Percentiles rank a stretch among this genome's conserved stretches.
Conservation (phyloP, 2,797 vertebrate species). For the Oreonectes daqikongensis region DNA sequence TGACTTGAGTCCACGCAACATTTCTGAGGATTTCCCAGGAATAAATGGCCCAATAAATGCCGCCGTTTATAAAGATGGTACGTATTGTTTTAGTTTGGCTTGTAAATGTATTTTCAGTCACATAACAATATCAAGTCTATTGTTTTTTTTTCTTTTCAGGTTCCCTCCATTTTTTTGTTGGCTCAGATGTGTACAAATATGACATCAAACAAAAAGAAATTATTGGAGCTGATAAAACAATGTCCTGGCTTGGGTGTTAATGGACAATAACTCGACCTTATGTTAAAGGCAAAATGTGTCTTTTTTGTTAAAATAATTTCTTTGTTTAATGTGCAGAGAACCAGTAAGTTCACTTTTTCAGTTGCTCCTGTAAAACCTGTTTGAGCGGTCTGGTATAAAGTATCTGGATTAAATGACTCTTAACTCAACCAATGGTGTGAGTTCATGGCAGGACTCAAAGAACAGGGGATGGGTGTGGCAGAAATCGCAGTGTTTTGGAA, state of each 20-base stretch:
- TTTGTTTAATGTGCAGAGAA: not conserved
- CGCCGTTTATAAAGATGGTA: conserved; percentile 73
- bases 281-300: not conserved
- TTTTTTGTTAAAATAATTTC: not conserved
- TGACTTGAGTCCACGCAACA: conserved; percentile 72
- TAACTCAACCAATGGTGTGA: not conserved
- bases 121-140: not conserved
- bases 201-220: conserved; percentile 68
- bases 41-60: conserved; percentile 72
- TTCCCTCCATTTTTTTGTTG: conserved; percentile 78
- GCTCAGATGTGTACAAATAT: conserved; percentile 73
- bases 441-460: not conserved
- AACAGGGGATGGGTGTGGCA: not conserved
- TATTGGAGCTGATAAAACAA: conserved; percentile 69
- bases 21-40: conserved; percentile 75
- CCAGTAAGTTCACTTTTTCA: not conserved
- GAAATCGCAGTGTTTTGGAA: not conserved
- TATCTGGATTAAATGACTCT: not conserved
- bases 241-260: conserved; percentile 79
- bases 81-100: conserved; percentile 29
- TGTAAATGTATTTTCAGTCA: not conserved
- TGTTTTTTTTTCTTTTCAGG: conserved; percentile 57
- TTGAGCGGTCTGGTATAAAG: not conserved
- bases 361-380: not conserved
- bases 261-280: not conserved